A percentile compares a stretch with the other conserved stretches of the same genome.
Conservation (phyloP, 2,888 invertebrate species). For the Meiosimyza platycephala region DNA sequence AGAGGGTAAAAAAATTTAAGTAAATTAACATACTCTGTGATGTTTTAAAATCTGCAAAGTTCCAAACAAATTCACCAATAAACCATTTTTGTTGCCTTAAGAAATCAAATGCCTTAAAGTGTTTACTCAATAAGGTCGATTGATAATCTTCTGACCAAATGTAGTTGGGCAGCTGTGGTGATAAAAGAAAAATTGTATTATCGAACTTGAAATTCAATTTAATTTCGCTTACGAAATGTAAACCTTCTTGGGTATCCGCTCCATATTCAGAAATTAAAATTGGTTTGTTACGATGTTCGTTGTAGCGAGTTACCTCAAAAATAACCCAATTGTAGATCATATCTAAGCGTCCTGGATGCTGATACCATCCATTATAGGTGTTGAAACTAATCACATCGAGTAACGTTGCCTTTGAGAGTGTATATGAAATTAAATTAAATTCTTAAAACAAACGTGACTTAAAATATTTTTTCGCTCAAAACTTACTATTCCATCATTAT, state of each 20-base stretch:
- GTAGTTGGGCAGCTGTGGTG: constrained; percentile 76
- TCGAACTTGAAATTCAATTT: background rate
- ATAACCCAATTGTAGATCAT: constrained; percentile 78
- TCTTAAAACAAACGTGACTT: background rate
- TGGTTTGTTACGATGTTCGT: constrained; percentile 83
- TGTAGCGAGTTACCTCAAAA: constrained; percentile 84
- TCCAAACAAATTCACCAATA: constrained; percentile 98
- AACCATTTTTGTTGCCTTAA: constrained; percentile 82
- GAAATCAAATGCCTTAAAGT: constrained; percentile 91
- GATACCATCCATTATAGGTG: constrained; percentile 96
- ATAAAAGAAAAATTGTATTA: background rate
- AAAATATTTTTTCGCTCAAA: no score
- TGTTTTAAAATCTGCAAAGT: constrained; percentile 98
- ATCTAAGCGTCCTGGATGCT: constrained; percentile 82
- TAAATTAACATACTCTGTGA: constrained; percentile 76
- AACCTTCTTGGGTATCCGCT: constrained; percentile 91
- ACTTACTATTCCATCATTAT: constrained; percentile 74
- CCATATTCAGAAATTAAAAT: constrained; percentile 96
- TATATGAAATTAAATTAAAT: background rate
- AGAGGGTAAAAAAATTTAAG: background rate
- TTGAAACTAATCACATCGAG: constrained; percentile 95
- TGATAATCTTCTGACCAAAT: constrained; percentile 99
- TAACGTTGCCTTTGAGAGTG: constrained; percentile 72
- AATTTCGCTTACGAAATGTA: constrained; percentile 81
- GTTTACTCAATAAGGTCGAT: constrained; percentile 80